phyloP scores from a whole-genome alignment of 2,888 invertebrate species.

The Lasioglossum lativentre region DNA sequence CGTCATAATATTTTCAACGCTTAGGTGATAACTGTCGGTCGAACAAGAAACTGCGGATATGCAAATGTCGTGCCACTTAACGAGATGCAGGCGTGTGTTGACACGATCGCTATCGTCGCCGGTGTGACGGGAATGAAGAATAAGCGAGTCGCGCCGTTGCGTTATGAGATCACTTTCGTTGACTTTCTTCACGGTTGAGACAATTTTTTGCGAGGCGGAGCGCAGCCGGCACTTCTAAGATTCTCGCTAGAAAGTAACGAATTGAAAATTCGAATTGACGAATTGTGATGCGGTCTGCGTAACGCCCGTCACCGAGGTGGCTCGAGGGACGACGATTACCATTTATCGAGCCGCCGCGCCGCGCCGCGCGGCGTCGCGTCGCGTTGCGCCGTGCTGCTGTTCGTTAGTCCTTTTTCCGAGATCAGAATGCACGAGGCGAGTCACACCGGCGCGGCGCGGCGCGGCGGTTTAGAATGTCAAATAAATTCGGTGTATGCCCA shows the following conservation, averaged over 20 bases:
- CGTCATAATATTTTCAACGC: neutral
- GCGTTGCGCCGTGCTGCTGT: slow-evolving; percentile 28
- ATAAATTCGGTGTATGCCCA: slow-evolving; percentile 55
- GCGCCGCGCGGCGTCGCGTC: too few relatives aligned
- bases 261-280: slow-evolving; percentile 59
- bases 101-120: slow-evolving; percentile 72
- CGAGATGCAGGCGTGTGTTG: slow-evolving; percentile 58
- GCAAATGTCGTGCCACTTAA: slow-evolving; percentile 55
- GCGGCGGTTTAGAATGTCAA: slow-evolving; percentile 61
- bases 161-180: slow-evolving; percentile 78
- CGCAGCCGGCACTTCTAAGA: slow-evolving; percentile 36
- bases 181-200: slow-evolving; percentile 73
- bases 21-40: neutral
- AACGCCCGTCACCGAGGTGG: slow-evolving; percentile 47
- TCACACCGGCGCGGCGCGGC: neutral
- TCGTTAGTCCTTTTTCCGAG: slow-evolving; percentile 62
- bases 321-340: slow-evolving; percentile 49
- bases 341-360: slow-evolving; percentile 54
- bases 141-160: slow-evolving; percentile 58
- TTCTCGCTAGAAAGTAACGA: slow-evolving; percentile 73
- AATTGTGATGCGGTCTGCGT: slow-evolving; percentile 68
- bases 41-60: slow-evolving; percentile 54
- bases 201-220: slow-evolving; percentile 50
- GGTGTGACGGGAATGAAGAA: slow-evolving; percentile 68
- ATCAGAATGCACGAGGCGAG: slow-evolving; percentile 66